Conservation (phyloP, 2,797 vertebrate genomes). For the Valencia hispanica region DNA sequence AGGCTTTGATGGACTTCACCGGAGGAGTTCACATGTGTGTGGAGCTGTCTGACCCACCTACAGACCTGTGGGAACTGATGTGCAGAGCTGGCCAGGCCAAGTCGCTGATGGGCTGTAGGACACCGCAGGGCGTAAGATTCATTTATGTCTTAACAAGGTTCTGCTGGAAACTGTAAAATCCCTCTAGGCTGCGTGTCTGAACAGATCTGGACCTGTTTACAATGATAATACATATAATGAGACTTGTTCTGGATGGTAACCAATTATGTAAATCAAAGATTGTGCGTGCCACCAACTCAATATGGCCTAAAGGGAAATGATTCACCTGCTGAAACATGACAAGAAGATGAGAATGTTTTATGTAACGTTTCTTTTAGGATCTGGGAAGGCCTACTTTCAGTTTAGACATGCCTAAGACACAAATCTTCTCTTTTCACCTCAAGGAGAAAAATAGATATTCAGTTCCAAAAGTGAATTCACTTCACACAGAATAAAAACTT, state of each 20-base stretch:
- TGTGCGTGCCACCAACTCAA: background rate
- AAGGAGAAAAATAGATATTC: background rate
- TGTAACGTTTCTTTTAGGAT: too few relatives aligned
- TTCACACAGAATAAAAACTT: too few relatives aligned
- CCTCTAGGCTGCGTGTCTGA: background rate
- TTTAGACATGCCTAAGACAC: background rate
- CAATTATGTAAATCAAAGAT: background rate
- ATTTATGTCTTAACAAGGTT: background rate
- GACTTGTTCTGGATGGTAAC: background rate
- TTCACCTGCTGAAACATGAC: background rate
- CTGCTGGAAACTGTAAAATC: too few relatives aligned
- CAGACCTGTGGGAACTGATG: slow-evolving; percentile 83
- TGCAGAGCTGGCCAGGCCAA: slow-evolving; percentile 71
- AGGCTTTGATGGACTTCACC: slow-evolving; percentile 89
- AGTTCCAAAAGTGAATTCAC: too few relatives aligned
- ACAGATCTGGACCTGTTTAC: background rate
- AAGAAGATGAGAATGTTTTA: background rate
- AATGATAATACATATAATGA: background rate
- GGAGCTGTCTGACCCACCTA: slow-evolving; percentile 69
- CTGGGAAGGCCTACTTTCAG: background rate
- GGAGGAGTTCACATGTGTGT: slow-evolving; percentile 85
- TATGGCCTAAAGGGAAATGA: background rate
- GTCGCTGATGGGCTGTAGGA: slow-evolving; percentile 85
- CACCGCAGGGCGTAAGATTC: slow-evolving; percentile 74
- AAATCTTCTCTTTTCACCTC: background rate